Conservation (phyloP, 2,113 vertebrate genomes). For the Oryzias melastigma region DNA sequence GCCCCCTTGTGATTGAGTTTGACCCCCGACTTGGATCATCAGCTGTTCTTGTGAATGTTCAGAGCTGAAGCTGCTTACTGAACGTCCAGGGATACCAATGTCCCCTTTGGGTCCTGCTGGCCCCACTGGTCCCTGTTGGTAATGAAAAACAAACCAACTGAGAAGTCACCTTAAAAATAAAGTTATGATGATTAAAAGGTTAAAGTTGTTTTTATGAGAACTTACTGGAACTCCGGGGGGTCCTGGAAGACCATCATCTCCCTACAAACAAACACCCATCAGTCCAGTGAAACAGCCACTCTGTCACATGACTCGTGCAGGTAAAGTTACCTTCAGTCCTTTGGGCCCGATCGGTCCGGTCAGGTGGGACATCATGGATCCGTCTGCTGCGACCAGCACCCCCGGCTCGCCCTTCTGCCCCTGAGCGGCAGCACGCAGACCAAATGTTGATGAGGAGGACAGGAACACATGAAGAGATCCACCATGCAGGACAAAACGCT, state of each 20-base stretch:
- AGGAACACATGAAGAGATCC: not conserved
- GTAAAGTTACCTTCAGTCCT: constrained; percentile 72
- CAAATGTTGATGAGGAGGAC: not conserved
- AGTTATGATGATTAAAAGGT: no score
- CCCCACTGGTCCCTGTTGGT: constrained; percentile 87
- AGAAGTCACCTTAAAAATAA: no score
- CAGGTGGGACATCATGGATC: constrained; percentile 69
- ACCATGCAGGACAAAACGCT: no score
- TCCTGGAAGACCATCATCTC: constrained; percentile 81
- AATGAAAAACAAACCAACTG: constrained; percentile 14
- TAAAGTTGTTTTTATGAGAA: not conserved
- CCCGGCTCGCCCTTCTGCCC: constrained; percentile 91
- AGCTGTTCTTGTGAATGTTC: not conserved
- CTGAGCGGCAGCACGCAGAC: constrained; percentile 60
- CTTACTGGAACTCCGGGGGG: constrained; percentile 81
- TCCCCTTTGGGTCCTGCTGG: constrained; percentile 88
- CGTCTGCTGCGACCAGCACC: constrained; percentile 69
- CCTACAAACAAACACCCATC: constrained; percentile 70
- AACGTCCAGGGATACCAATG: constrained; percentile 89
- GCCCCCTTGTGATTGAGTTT: no score
- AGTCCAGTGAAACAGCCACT: no score
- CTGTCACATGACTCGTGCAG: no score
- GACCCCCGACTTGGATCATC: not conserved
- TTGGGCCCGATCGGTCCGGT: constrained; percentile 76
- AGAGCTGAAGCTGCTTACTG: constrained; percentile 78